Base-by-base conservation (phyloP, 2,113 vertebrate species). In the Macrotus californicus region DNA sequence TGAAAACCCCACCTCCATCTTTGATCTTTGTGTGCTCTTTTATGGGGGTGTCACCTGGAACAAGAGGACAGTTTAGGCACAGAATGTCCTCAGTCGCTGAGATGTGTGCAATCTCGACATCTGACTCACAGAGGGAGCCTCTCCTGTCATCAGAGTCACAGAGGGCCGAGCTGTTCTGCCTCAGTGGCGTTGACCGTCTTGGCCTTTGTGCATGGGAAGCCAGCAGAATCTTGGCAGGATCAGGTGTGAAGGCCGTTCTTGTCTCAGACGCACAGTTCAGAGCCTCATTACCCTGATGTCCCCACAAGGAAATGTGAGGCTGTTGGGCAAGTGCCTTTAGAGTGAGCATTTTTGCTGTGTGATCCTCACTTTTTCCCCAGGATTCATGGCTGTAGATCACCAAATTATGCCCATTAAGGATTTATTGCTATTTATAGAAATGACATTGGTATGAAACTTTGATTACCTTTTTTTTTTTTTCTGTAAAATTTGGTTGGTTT, bases 171-270 rank as follows among this genome's bases (percentile, higher is more conserved):
- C 29, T 34, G 43, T 39, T 66, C 86, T 94, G 41, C 86, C 93
- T 97, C 90, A 73, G 34, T 94, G 92, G 39, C 43, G 4, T 91
- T 72, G 80, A 89, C 14, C 81, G 5, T 69, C 84, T 69, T 94
- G 92, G 83, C 50, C 56, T 97, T 90, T 94, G 56, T 21, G 72
- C 22, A 16, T 59, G 43, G 61, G 39, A 89, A 83, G 94, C 36
- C 94, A 73, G 24, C 73, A 96, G 84, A 79, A 83, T 76, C 64
- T 90, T 89, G 75, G 77, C 92, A 94, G 93, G 36, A 21, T 34
- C 13, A 3, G 56, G 19, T 19, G 7, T 73, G 43, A 94, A 87
- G 86, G 75, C 39, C 31, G 36, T 73, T 61, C 48, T 89, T n/a
- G 73, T 82, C 22, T 91, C 46, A 21, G 46, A 8, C 0, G 2